phyloP scores from a whole-genome alignment of 2,888 invertebrate genomes.

The Cabera pusaria region DNA sequence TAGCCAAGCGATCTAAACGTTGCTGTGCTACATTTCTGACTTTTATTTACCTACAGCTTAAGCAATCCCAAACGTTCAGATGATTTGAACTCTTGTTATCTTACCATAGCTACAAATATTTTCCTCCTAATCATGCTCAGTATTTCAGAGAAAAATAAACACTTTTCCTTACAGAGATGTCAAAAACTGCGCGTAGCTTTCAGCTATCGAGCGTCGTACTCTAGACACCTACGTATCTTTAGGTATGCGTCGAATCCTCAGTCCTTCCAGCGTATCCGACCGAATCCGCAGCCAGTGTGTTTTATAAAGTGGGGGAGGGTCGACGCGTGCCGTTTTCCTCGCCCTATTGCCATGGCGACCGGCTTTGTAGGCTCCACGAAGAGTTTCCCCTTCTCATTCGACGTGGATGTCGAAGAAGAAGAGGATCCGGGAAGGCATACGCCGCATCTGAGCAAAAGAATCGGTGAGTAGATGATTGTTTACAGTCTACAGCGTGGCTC shows the following conservation, averaged over 20 bases:
- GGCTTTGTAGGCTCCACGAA: constrained; percentile 77
- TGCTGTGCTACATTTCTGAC: no score
- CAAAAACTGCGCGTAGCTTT: constrained; percentile 15
- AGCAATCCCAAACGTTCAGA: no score
- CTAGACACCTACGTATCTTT: not conserved
- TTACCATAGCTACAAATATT: no score
- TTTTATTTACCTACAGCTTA: no score
- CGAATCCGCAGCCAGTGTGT: constrained; percentile 33
- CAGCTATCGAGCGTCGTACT: constrained; percentile 9
- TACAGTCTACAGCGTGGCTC: constrained; percentile 21
- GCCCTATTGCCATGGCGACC: constrained; percentile 56
- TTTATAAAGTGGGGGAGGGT: constrained; percentile 12
- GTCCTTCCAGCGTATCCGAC: constrained; percentile 39
- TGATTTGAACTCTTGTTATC: no score
- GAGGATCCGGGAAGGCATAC: constrained; percentile 50
- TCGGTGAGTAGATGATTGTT: constrained; percentile 56
- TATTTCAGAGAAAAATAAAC: constrained; percentile 18
- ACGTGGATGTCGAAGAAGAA: constrained; percentile 71
- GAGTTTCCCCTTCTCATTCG: constrained; percentile 78
- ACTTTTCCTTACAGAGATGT: constrained; percentile 21
- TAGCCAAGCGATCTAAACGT: no score
- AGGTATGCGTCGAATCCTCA: constrained; percentile 14
- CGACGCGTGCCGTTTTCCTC: constrained; percentile 30
- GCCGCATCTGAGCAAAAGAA: constrained; percentile 62
- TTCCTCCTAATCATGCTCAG: no score